These are phyloP conservation scores for Istiophorus platypterus DNA, from an alignment of 2,113 vertebrate species.

Conservation along the genomic window DNA sequence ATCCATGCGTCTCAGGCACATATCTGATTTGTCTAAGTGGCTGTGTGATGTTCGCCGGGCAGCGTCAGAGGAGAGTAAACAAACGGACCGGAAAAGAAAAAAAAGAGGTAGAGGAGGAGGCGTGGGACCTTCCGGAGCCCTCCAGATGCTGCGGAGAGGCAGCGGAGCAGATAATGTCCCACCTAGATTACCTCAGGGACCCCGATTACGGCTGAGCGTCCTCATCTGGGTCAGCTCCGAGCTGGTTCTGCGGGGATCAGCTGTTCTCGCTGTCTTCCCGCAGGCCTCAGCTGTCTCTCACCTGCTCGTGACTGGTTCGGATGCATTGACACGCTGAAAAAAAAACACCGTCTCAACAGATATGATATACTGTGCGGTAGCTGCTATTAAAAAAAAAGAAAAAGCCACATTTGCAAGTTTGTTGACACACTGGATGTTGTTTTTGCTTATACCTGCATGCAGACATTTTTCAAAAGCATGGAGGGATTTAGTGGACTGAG, in stretches of 20 bases:
- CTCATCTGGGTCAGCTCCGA: conserved; percentile 75
- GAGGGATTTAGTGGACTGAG: background rate
- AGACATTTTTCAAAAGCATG: background rate
- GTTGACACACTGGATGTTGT: background rate
- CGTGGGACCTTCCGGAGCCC: conserved; percentile 46
- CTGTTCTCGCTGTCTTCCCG: conserved; percentile 60
- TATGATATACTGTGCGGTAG: background rate
- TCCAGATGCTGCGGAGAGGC: conserved; percentile 76
- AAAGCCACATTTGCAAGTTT: background rate
- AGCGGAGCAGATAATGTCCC: conserved; percentile 77
- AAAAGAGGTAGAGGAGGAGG: conserved; percentile 52
- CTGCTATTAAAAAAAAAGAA: no score
- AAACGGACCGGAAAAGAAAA: conserved; percentile 54
- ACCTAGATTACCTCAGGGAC: conserved; percentile 79
- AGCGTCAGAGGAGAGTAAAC: conserved; percentile 21
- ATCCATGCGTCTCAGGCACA: conserved; percentile 18
- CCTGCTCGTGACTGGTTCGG: conserved; percentile 67
- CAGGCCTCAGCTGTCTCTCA: conserved; percentile 80
- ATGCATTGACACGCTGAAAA: conserved; percentile 18
- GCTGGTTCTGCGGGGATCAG: conserved; percentile 74
- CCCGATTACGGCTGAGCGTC: conserved; percentile 67
- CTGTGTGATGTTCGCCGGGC: conserved; percentile 28
- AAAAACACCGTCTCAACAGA: conserved; percentile 10
- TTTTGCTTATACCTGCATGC: background rate
- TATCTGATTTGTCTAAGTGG: conserved; percentile 22